Base-by-base conservation (phyloP, 2,797 vertebrate genomes). In the Myiothlypis coronata region DNA sequence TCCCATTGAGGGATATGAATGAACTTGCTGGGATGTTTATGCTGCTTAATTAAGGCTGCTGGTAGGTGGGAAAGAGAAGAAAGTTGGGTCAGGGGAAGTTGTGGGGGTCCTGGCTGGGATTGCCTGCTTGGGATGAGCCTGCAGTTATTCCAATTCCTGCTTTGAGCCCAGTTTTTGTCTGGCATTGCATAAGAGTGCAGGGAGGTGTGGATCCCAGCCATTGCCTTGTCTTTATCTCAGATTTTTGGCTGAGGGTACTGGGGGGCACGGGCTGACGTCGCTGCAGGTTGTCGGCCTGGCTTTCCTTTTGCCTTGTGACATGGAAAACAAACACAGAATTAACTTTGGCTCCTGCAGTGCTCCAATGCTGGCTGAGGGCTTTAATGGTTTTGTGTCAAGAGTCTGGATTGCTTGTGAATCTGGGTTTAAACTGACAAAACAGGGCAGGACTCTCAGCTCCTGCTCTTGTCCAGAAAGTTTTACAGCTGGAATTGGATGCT, bases 1-100 rank as follows among this genome's bases (percentile, higher is more conserved):
- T 98, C 98, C 98, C 98, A 93, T 80, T 95, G 92, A 60, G 92
- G 78, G 92, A 69, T 93, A 97, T 84, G 92, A 96, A 96, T 96
- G 89, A 83, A 93, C 94, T 94, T 39, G 87, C 76, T 86, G 94
- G 82, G 79, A n/a, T 91, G 75, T 83, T 96, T 39, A 67, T 95
- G 77, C 83, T 60, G 21, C 79, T 93, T 90, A 30, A 92, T 95
- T 63, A 91, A 49, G 20, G 46, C 79, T 11, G 37, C 28, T 71
- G 74, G 64, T 32, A 32, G 55, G 81, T 60, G 53, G 59, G 60
- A 53, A 23, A 41, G 10, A 17, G 43, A 35, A 34, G 10, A 60
- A 39, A 7, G 1, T 5, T 18, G 67, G 50, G 63, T 26, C 23
- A 39, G 18, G 77, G 61, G 27, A 46, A 15, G 59, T 26, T 14